Conservation (phyloP, 1,140 invertebrate species). For the Diabrotica virgifera region DNA sequence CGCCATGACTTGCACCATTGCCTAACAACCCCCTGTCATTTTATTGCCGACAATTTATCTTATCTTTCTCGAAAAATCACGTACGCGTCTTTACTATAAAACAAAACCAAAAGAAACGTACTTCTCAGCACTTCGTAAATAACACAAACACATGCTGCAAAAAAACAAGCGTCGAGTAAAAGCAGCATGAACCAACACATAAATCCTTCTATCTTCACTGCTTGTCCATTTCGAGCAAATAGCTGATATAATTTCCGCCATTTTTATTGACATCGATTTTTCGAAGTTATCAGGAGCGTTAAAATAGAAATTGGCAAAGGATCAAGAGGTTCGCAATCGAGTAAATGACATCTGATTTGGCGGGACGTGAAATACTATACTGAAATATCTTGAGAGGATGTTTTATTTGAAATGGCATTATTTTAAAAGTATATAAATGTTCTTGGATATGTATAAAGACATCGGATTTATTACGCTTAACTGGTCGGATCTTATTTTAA, state of each 20-base stretch:
- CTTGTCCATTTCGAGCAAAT: not conserved
- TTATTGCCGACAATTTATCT: not conserved
- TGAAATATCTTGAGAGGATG: too few species aligned
- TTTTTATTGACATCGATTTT: not conserved
- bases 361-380: too few species aligned
- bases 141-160: not conserved
- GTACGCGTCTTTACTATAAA: not conserved
- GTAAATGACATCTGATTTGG: too few species aligned
- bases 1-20: too few species aligned
- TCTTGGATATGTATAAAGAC: too few species aligned
- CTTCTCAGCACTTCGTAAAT: conserved; percentile 2
- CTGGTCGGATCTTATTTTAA: too few species aligned
- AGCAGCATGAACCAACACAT: not conserved
- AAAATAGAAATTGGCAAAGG: not conserved
- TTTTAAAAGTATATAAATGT: too few species aligned
- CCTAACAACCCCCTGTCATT: too few species aligned
- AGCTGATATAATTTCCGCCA: not conserved
- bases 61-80: not conserved
- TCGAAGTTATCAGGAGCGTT: not conserved
- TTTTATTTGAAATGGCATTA: too few species aligned
- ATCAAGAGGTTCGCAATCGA: not conserved
- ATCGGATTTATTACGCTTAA: too few species aligned
- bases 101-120: not conserved
- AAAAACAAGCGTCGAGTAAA: not conserved
- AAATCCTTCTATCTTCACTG: not conserved